Conservation (phyloP, 2,113 vertebrate genomes). For the Narcine bancroftii region DNA sequence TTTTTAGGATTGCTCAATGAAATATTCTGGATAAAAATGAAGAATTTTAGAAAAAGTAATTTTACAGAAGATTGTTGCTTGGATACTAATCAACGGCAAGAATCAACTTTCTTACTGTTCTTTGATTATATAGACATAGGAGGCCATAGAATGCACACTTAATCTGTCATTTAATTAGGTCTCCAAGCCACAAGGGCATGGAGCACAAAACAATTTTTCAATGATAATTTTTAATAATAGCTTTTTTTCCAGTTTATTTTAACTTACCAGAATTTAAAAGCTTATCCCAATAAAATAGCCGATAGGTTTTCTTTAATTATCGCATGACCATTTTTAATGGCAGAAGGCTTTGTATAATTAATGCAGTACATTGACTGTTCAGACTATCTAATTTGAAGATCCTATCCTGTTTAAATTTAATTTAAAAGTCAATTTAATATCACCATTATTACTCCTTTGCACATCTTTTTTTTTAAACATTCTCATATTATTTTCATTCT, state of each 20-base stretch:
- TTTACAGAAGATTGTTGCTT: background rate
- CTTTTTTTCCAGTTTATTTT: constrained; percentile 10
- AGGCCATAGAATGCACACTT: background rate
- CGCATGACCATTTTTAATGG: background rate
- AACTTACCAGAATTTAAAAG: constrained; percentile 13
- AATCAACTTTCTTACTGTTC: background rate
- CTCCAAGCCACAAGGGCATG: background rate
- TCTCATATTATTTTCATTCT: background rate
- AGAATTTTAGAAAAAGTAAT: background rate
- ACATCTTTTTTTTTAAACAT: constrained; percentile 15
- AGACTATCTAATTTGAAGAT: background rate
- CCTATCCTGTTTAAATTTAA: background rate
- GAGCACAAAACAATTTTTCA: background rate
- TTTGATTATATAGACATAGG: background rate
- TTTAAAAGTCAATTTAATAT: constrained; percentile 27
- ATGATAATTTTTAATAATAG: constrained; percentile 29
- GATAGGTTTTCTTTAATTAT: constrained; percentile 14
- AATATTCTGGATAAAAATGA: no score
- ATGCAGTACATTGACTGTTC: constrained; percentile 8
- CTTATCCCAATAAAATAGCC: constrained; percentile 25
- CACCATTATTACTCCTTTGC: background rate
- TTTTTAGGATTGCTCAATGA: background rate
- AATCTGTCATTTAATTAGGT: constrained; percentile 7
- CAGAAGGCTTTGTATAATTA: constrained; percentile 12
- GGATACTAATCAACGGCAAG: background rate